Percentiles rank a stretch among this genome's conserved stretches.
These are phyloP conservation scores for Alloscopus bannaensis DNA, from an alignment of 2,888 invertebrate genomes.

Conservation along the genomic window DNA sequence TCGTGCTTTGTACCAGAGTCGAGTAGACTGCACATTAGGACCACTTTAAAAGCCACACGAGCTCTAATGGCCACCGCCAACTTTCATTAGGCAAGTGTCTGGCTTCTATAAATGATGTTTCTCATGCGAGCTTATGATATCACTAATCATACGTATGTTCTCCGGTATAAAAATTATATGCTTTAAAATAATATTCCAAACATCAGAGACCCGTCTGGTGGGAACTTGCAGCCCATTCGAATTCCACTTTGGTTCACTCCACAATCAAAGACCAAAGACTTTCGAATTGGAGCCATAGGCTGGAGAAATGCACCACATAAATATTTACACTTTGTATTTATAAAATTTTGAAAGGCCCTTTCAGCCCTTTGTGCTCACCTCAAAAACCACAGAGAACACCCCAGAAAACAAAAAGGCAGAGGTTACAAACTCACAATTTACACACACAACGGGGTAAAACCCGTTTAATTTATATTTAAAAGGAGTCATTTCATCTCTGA, in stretches of 20 bases:
- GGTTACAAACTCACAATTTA: background rate
- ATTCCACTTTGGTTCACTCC: background rate
- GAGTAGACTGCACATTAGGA: conserved; percentile 12
- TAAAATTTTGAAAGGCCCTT: background rate
- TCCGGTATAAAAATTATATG: conserved; percentile 25
- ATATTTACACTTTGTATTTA: background rate
- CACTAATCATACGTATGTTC: background rate
- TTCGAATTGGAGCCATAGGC: conserved; percentile 1
- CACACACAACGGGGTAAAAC: background rate
- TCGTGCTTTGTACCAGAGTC: background rate
- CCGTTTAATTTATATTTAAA: conserved; percentile 44
- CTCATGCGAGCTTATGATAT: background rate
- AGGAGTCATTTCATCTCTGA: conserved; percentile 35
- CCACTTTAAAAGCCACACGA: conserved; percentile 27
- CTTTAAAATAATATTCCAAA: background rate
- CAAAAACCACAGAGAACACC: background rate
- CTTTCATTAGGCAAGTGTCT: conserved; percentile 7
- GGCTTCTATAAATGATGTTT: background rate
- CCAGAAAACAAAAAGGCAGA: background rate
- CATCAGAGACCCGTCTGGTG: background rate
- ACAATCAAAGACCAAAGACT: too few species aligned
- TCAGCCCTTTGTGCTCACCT: background rate
- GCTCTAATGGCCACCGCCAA: conserved; percentile 37
- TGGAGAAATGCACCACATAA: background rate
- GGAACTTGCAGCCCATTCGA: background rate